Base-by-base conservation (phyloP, 1,140 invertebrate species). In the Camponotus pennsylvanicus region DNA sequence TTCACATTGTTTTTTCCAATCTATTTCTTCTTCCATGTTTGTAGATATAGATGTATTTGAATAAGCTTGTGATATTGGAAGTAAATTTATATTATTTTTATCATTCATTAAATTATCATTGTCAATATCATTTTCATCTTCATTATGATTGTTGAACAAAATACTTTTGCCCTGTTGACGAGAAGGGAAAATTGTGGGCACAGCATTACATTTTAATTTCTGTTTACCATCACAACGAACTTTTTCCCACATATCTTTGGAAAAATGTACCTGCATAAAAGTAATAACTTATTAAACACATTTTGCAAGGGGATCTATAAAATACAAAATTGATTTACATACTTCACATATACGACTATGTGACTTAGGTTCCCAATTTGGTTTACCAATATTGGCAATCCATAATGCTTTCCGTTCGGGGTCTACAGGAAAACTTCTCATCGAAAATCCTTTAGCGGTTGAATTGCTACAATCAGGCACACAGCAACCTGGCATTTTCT, bases 321-420 rank as follows among this genome's bases (percentile, higher is more conserved):
- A 27, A 18, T 27, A n/a, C 66, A 34, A 52, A 71, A 52, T 34
- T 15, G 3, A 3, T 52, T 52, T 4, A 52, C 27, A 9, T 71
- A 71, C 69, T 27, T 71, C 69, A 18, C 69, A 71, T n/a, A 71
- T 11, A 0, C 69, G 69, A 52, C 45, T 71, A 32, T 71, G 18
- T 15, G 5, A 3, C 6, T 5, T 71, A 2, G 69, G 69, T 32
- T 32, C 27, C 69, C 69, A 52, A 18, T 71, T 71, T 49, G 27
- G 7, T 34, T 18, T 18, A 7, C 45, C 69, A 34, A 34, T 71
- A 52, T 15, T 71, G 45, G 45, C 15, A 18, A 52, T 34, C 69
- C 69, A 71, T 5, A 27, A 49, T 52, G 32, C 15, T n/a, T 9
- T 52, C 1, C 69, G 69, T 18, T 71, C 27, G 7, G 3, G 69